A percentile compares a stretch with the other conserved stretches of the same genome.
phyloP scores from a whole-genome alignment of 2,113 vertebrate species.

The Cygnus atratus region DNA sequence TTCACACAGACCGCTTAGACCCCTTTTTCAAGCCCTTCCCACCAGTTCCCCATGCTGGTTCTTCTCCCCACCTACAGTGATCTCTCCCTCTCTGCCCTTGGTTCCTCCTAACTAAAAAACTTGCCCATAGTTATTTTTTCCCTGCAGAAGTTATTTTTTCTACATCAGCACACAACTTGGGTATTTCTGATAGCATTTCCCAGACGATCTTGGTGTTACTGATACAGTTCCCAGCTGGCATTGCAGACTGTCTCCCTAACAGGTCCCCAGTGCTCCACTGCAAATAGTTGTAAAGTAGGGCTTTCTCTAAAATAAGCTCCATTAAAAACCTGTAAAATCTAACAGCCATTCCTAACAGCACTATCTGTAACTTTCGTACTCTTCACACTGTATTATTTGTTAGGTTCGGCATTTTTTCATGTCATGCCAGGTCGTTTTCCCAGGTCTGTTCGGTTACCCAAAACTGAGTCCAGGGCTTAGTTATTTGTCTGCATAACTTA shows the following conservation, averaged over 20 bases:
- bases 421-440: not conserved
- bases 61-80: not conserved
- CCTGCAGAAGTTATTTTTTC: not conserved
- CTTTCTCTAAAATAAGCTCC: not conserved
- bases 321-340: not conserved
- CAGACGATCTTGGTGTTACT: not conserved
- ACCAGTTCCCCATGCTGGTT: not conserved
- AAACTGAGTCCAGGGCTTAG: not conserved
- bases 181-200: not conserved
- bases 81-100: not conserved
- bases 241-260: not conserved
- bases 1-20: not conserved
- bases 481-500: not conserved
- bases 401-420: not conserved
- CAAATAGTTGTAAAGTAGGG: not conserved
- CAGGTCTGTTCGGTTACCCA: not conserved
- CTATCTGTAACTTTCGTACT: not conserved
- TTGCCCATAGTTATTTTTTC: not conserved
- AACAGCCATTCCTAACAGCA: not conserved
- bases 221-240: not conserved
- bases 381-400: not conserved
- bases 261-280: not conserved
- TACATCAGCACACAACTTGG: not conserved
- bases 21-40: not conserved
- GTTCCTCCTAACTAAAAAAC: not conserved